phyloP scores from a whole-genome alignment of 2,888 invertebrate genomes.

The Cataglyphis albicans region DNA sequence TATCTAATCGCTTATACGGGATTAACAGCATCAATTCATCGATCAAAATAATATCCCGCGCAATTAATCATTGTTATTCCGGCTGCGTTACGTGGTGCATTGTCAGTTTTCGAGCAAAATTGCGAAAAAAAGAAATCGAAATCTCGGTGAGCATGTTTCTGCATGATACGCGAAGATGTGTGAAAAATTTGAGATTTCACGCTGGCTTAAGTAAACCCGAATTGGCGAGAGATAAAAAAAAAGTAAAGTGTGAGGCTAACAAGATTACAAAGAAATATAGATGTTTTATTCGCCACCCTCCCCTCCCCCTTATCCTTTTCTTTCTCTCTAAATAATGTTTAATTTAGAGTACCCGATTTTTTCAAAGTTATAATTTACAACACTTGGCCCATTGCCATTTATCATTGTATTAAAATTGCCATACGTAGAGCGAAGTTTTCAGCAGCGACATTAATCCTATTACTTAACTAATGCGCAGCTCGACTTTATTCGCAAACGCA shows the following conservation, averaged over 20 bases:
- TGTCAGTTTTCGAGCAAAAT: slow-evolving; percentile 4
- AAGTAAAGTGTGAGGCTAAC: neutral
- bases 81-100: slow-evolving; percentile 11
- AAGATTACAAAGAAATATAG: slow-evolving; percentile 18
- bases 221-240: neutral
- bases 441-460: slow-evolving; percentile 59
- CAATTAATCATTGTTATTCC: slow-evolving; percentile 59
- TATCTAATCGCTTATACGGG: slow-evolving; percentile 36
- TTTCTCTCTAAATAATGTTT: slow-evolving; percentile 1
- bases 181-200: neutral
- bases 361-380: slow-evolving; percentile 9
- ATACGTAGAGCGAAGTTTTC: slow-evolving; percentile 48
- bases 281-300: neutral
- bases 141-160: neutral
- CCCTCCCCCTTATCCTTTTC: neutral
- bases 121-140: neutral
- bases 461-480: slow-evolving; percentile 29
- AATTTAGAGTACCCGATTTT: neutral
- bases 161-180: neutral
- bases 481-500: slow-evolving; percentile 11
- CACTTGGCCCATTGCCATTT: slow-evolving; percentile 49
- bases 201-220: neutral
- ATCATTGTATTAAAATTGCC: slow-evolving; percentile 59
- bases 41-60: slow-evolving; percentile 46
- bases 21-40: slow-evolving; percentile 41